A percentile compares a stretch with the other conserved stretches of the same genome.
These are phyloP conservation scores for Drosophila hamatofila DNA, from an alignment of 2,888 invertebrate genomes.

Conservation along the genomic window DNA sequence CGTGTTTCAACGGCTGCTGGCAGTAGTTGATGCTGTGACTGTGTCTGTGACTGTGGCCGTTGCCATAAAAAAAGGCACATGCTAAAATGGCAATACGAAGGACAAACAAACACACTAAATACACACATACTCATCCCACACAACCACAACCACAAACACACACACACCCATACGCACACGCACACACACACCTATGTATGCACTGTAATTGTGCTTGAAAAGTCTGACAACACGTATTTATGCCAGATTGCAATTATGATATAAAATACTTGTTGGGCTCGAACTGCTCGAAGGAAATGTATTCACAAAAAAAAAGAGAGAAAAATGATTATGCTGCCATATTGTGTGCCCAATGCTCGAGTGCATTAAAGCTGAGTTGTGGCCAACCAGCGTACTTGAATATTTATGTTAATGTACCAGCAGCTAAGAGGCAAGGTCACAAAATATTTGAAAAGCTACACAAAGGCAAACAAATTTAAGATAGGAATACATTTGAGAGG, in stretches of 20 bases:
- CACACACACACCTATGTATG: slow-evolving; percentile 19
- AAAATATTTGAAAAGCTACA: slow-evolving; percentile 2
- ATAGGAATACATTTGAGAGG: not conserved
- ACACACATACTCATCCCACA: slow-evolving; percentile 12
- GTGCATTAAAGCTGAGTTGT: slow-evolving; percentile 35
- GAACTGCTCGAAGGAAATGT: slow-evolving; percentile 38
- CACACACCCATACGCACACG: slow-evolving; percentile 14
- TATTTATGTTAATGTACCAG: slow-evolving; percentile 43
- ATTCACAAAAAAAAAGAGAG: slow-evolving; percentile 2
- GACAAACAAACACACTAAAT: slow-evolving; percentile 73
- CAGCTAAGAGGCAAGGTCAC: slow-evolving; percentile 42
- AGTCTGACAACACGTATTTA: slow-evolving; percentile 63
- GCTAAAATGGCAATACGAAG: slow-evolving; percentile 74
- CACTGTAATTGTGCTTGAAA: slow-evolving; percentile 67
- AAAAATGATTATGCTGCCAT: slow-evolving; percentile 1
- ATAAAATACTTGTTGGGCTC: slow-evolving; percentile 65
- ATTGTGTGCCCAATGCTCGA: slow-evolving; percentile 21
- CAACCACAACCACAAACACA: slow-evolving; percentile 17
- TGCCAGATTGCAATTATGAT: slow-evolving; percentile 80
- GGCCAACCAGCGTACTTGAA: slow-evolving; percentile 19
- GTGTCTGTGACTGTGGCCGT: slow-evolving; percentile 33
- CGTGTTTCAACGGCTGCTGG: slow-evolving; percentile 54
- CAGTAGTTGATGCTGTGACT: slow-evolving; percentile 34
- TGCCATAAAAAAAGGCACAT: slow-evolving; percentile 68
- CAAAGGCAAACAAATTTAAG: not conserved